Evolutionary conservation across 2,797 vertebrate genomes (phyloP).

Genomic region (Telmatherina bonti): DNA sequence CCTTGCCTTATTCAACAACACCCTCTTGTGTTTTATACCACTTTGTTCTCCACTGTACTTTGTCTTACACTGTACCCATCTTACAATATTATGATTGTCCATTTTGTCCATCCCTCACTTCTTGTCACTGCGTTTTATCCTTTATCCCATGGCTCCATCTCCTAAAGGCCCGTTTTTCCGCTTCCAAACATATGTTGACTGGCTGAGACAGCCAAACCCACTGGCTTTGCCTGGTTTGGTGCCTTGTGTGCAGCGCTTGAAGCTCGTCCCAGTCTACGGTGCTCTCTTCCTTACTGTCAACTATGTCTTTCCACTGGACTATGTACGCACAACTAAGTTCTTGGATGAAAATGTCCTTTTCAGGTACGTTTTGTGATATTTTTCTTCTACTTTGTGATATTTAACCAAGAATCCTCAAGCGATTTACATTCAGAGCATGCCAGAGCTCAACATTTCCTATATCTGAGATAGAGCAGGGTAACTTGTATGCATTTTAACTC

Average conservation of each 20-base stretch:
- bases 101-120: slow-evolving; percentile 35
- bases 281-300: slow-evolving; percentile 87
- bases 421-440: no score
- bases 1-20: slow-evolving; percentile 22
- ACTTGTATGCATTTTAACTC: no score
- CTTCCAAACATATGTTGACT: slow-evolving; percentile 89
- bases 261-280: slow-evolving; percentile 86
- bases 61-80: no score
- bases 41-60: slow-evolving; percentile 35
- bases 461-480: no score
- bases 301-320: slow-evolving; percentile 86
- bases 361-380: slow-evolving; percentile 70
- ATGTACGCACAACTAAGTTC: slow-evolving; percentile 87
- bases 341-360: slow-evolving; percentile 83
- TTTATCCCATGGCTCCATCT: slow-evolving; percentile 44
- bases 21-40: slow-evolving; percentile 17
- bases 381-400: background rate
- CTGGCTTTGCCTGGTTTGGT: slow-evolving; percentile 81
- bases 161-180: slow-evolving; percentile 91
- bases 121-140: slow-evolving; percentile 38
- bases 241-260: slow-evolving; percentile 86
- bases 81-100: slow-evolving; percentile 21
- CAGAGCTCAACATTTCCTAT: no score
- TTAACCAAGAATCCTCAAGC: no score
- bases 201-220: slow-evolving; percentile 87